Base-by-base conservation (phyloP, 2,888 invertebrate species). In the Ligdia adustata region DNA sequence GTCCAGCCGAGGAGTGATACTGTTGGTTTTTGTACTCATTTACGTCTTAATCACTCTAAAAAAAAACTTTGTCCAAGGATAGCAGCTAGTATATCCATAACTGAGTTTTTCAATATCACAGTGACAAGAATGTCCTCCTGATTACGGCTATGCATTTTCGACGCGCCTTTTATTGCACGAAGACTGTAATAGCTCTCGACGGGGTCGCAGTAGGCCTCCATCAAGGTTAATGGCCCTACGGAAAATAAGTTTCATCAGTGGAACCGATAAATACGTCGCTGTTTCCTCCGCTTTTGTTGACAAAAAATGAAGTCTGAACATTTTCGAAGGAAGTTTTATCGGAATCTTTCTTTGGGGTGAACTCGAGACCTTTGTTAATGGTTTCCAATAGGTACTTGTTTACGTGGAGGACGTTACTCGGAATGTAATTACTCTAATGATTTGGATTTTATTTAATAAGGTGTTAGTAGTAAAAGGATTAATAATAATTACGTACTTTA, bases 191-290 rank as follows among this genome's bases (percentile, higher is more conserved):
- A 60, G 55, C 61, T 60, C 44, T 44, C 52, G 52, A 58, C 54
- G 64, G 67, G 60, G 50, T 41, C 59, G 41, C 42, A 55, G 54
- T 60, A 41, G 58, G 60, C 68, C 69, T 64, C 60, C 60, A 75
- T 73, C 69, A 77, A 74, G 69, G 73, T 69, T 74, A 75, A 75
- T 64, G 62, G 64, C 42, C 42, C 57, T 52, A 54, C 50, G 43
- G 57, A 70, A 69, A 68, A 75, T 65, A 67, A 59, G 58, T 62
- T 68, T 52, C 62, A 57, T 63, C 61, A 52, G 59, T 52, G 53
- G 60, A 57, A 52, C 57, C 62, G 60, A 62, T 64, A 65, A 64
- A 52, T 59, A 45, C 49, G 54, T 43, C 24, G 40, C 38, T 18
- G 38, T 55, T 57, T 27, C 34, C 35, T 35, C 32, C 31, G 31